Evolutionary conservation across 1,140 invertebrate genomes (phyloP), one percentile per base, ranked within the genome.

Genomic region (Drosophila busckii): DNA sequence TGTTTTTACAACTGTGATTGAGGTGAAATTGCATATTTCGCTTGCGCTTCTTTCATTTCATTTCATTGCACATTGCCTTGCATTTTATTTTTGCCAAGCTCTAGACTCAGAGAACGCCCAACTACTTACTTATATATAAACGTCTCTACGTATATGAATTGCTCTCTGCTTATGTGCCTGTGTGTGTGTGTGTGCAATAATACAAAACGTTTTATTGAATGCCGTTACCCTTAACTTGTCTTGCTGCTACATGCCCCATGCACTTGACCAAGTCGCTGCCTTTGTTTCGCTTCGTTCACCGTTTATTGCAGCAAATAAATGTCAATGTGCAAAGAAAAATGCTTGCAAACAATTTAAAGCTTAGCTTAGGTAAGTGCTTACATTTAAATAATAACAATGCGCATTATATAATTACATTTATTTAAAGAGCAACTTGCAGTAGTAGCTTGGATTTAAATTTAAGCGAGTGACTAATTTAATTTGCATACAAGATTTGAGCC

Each of bases 11-110:
- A 50, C 75, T 75, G 69, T 80, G 75, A 80, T 80, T 80, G 75
- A 80, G 75, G 64, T 80, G 75, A 75, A 80, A 80, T 80, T 80
- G 75, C 75, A 80, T 80, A 80, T 80, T 80, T 80, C 75, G 82
- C n/a, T 64, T 80, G 59, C 54, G 54, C 75, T 80, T 82, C 75
- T 56, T 73, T 69, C 54, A 61, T 80, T 78, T 61, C 70, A 69
- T 68, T 76, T 68, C 58, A 54, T 46, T 60, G 40, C 56, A 46
- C n/a, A n/a, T n/a, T n/a, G n/a, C n/a, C n/a, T n/a, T n/a, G n/a
- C n/a, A n/a, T n/a, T 35, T 61, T 31, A 44, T 63, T 62, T 76
- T 70, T 42, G 25, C 42, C 7, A 20, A 63, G 41, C 17, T 58
- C 42, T 50, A 15, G 52, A 23, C 26, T 17, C 3, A 12, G 13